Conservation (phyloP, 1,140 invertebrate species). For the Drosophila bocki region DNA sequence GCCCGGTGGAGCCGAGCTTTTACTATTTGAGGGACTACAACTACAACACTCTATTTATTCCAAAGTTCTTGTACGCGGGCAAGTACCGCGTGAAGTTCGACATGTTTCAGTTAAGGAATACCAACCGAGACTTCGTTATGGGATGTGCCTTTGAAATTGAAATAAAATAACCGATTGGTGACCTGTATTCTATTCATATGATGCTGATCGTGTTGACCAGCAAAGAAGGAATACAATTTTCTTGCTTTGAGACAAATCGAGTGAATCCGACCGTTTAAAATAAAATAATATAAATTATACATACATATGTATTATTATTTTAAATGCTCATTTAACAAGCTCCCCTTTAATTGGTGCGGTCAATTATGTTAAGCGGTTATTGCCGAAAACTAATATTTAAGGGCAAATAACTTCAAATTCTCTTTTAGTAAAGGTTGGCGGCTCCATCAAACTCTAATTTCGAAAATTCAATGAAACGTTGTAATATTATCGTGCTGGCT, state of each 20-base stretch:
- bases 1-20: constrained; percentile 28
- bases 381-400: not conserved
- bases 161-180: constrained; percentile 40
- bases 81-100: constrained; percentile 35
- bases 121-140: constrained; percentile 35
- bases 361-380: constrained; percentile 3
- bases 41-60: constrained; percentile 32
- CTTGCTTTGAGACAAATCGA: no score
- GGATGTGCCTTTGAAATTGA: constrained; percentile 30
- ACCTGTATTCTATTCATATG: not conserved
- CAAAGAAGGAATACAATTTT: no score
- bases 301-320: no score
- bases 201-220: no score
- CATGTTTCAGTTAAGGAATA: constrained; percentile 24
- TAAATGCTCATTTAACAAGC: no score
- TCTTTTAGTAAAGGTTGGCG: constrained; percentile 9
- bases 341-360: no score
- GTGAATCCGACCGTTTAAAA: no score
- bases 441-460: not conserved
- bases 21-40: constrained; percentile 55
- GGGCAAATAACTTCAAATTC: not conserved
- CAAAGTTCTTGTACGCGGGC: constrained; percentile 42
- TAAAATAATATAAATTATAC: no score
- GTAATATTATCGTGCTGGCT: not conserved
- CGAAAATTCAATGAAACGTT: constrained; percentile 5